Evolutionary conservation across 1,140 invertebrate species (phyloP).

Genomic region (Palaemon carinicauda): DNA sequence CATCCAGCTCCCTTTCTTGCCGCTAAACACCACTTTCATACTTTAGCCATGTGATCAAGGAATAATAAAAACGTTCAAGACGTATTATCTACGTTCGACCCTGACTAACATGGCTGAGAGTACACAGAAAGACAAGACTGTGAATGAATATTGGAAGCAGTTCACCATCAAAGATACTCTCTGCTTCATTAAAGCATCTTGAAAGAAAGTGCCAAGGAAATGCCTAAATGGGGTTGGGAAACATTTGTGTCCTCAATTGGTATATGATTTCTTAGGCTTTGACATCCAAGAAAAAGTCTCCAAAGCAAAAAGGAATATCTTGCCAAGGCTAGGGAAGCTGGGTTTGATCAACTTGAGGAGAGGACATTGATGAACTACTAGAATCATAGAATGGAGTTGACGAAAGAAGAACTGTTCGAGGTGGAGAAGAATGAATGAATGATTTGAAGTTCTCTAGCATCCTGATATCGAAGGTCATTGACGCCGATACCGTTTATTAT

Average conservation of each 20-base stretch:
- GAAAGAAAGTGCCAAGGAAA: background rate
- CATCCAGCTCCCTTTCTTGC: background rate
- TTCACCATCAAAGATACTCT: background rate
- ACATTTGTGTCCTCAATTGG: background rate
- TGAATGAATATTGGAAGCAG: background rate
- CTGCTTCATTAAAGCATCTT: background rate
- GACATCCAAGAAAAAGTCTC: background rate
- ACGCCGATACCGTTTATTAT: no score
- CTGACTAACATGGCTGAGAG: background rate
- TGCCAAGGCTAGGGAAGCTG: constrained; percentile 16
- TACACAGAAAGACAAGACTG: background rate
- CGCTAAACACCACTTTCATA: background rate
- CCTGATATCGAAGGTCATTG: no score
- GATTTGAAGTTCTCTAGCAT: no score
- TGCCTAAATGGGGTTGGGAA: constrained; percentile 14
- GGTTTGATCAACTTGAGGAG: background rate
- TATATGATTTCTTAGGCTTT: background rate
- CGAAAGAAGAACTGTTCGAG: constrained; percentile 3
- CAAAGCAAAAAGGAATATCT: background rate
- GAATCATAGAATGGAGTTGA: constrained; percentile 5
- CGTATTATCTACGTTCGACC: background rate
- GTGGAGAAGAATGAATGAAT: no score
- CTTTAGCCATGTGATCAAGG: background rate
- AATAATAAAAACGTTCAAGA: background rate
- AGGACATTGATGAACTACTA: constrained; percentile 6